Percentiles rank a stretch among this genome's conserved stretches.
phyloP scores from a whole-genome alignment of 1,140 invertebrate genomes.

The Drosophila prosaltans region DNA sequence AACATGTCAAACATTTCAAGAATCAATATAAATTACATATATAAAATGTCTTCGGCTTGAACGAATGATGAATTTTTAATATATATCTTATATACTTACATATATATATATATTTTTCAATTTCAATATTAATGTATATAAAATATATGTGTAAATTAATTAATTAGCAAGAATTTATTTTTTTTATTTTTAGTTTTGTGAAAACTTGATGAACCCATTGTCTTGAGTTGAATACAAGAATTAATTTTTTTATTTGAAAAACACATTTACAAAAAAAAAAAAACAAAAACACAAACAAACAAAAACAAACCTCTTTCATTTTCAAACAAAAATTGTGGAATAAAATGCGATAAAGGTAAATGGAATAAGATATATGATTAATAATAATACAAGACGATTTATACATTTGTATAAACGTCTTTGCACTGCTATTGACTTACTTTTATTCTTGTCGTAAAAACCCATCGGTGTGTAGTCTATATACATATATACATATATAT shows the following conservation, averaged over 20 bases:
- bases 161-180: constrained; percentile 67
- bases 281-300: no score
- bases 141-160: constrained; percentile 1
- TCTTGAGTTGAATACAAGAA: constrained; percentile 59
- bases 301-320: constrained; percentile 1
- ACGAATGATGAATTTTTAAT: constrained; percentile 39
- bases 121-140: constrained; percentile 25
- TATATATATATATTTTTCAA: constrained; percentile 4
- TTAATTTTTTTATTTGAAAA: constrained; percentile 60
- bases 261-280: constrained; percentile 9
- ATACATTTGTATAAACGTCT: not conserved
- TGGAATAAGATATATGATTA: not conserved
- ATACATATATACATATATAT: not conserved
- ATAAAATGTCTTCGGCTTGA: constrained; percentile 36
- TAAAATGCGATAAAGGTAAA: constrained; percentile 2
- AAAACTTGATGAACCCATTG: constrained; percentile 21
- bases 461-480: constrained; percentile 3
- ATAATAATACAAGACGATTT: constrained; percentile 1
- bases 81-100: constrained; percentile 34
- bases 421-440: constrained; percentile 5
- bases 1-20: constrained; percentile 37
- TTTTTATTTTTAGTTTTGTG: constrained; percentile 36
- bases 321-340: not conserved
- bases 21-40: constrained; percentile 24
- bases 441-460: constrained; percentile 8